Base-by-base conservation (phyloP, 2,888 invertebrate genomes). In the Troglohyphantes excavatus region DNA sequence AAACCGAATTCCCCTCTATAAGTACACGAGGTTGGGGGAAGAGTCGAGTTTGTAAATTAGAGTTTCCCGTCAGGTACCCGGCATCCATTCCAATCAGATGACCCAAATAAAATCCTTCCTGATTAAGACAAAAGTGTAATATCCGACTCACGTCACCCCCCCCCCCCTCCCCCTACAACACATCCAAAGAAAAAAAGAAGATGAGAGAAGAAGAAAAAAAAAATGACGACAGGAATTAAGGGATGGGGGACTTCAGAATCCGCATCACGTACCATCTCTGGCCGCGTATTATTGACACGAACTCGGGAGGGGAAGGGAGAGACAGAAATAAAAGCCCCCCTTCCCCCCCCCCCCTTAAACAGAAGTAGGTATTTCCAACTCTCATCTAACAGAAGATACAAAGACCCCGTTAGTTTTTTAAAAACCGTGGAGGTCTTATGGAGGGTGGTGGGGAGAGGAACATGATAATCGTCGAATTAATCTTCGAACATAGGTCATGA, bases 41-140 rank as follows among this genome's bases (percentile, higher is more conserved):
- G 23, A 65, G 63, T 65, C 43, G 23, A 65, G 39, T 59, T 85
- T 53, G 63, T 68, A 68, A 75, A 88, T 82, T 88, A 81, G 59
- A 23, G 17, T 83, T 89, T 89, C 89, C 43, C 76, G 70, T 89
- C 89, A 89, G 83, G 89, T 89, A 26, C 70, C 33, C 68, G 53
- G 19, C 82, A 88, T 88, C 88, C 75, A 88, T 88, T 70, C 68
- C 89, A 82, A 83, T 89, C 83, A 83, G 75, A 76, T 76, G 89
- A 89, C 89, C 89, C 63, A 89, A 83, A 89, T 89, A 89, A 83
- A 89, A 89, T 83, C 82, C 67, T 67, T 39, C 83, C 75, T 89
- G 89, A 89, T 89, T 89, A 89, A 89, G 89, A 89, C 82, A 89
- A 89, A 89, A 89, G 89, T 83, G 76, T 63, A 89, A 89, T 89